Evolutionary conservation across 2,888 invertebrate genomes (phyloP).

Genomic region (Cataglyphis cursor): DNA sequence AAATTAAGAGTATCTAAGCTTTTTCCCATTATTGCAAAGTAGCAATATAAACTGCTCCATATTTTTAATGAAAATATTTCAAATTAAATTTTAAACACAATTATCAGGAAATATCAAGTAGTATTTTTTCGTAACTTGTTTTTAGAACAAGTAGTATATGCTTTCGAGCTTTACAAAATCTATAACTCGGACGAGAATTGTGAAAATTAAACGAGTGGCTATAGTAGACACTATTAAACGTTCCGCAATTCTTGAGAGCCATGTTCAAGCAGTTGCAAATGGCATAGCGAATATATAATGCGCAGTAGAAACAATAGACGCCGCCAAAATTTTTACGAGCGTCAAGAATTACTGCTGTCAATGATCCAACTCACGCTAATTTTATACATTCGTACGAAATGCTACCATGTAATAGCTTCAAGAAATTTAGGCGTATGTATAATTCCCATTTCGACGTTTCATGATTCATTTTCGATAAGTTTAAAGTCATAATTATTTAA

Average conservation of each 20-base stretch:
- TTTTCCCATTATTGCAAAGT: background rate
- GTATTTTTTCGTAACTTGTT: background rate
- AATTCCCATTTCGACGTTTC: background rate
- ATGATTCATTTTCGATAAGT: background rate
- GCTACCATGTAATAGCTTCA: slow-evolving; percentile 21
- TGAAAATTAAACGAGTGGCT: background rate
- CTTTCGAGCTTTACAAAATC: background rate
- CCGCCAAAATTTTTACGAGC: slow-evolving; percentile 20
- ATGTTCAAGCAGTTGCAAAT: background rate
- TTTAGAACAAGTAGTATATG: background rate
- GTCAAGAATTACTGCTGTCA: slow-evolving; percentile 1
- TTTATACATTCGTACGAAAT: slow-evolving; percentile 40
- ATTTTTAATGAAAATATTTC: slow-evolving; percentile 1
- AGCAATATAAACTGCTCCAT: background rate
- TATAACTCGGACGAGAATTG: background rate
- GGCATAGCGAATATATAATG: slow-evolving; percentile 5
- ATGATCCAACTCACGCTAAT: slow-evolving; percentile 23
- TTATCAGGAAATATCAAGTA: background rate
- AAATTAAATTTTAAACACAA: background rate
- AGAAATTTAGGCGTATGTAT: background rate
- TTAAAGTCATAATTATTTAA: background rate
- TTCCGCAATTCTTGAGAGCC: background rate
- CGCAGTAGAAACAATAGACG: slow-evolving; percentile 24
- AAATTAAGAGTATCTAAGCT: background rate
- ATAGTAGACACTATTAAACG: background rate